A percentile compares a stretch with the other conserved stretches of the same genome.
These are phyloP conservation scores for Rhombomys opimus DNA, from an alignment of 2,113 vertebrate genomes.

Conservation along the genomic window DNA sequence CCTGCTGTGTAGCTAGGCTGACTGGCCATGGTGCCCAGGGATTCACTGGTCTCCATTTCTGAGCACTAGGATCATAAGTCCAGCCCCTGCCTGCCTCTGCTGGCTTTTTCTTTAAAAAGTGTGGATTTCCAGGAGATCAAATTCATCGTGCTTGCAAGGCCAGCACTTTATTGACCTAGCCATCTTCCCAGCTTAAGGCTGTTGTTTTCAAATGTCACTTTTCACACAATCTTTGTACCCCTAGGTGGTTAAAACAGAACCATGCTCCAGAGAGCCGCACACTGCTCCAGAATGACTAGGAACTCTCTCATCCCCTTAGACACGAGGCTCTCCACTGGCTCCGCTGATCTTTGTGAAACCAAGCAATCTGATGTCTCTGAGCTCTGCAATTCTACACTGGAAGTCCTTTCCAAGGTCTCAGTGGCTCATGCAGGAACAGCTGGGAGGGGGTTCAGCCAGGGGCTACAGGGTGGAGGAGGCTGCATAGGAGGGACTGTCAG, in stretches of 20 bases:
- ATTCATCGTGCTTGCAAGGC: background rate
- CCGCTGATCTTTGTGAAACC: background rate
- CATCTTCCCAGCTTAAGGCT: too few relatives aligned
- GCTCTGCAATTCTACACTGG: fast-evolving
- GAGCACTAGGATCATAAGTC: background rate
- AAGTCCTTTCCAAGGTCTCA: fast-evolving
- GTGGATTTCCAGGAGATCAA: background rate
- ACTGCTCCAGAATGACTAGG: too few relatives aligned
- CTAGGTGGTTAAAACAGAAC: background rate
- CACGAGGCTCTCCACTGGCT: too few relatives aligned
- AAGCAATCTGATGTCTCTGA: too few relatives aligned
- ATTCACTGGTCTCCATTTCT: background rate
- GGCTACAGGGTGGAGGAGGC: fast-evolving
- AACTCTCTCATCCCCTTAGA: background rate
- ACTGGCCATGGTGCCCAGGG: background rate
- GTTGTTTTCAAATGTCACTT: background rate
- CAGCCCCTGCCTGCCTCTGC: background rate
- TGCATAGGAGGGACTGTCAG: fast-evolving
- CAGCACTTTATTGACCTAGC: background rate
- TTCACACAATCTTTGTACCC: fast-evolving
- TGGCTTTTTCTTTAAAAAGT: background rate
- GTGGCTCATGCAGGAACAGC: background rate
- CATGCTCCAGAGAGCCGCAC: fast-evolving
- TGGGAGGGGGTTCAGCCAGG: fast-evolving
- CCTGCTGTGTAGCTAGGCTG: background rate